Conservation (phyloP, 2,113 vertebrate genomes). For the Callaeas wilsoni region DNA sequence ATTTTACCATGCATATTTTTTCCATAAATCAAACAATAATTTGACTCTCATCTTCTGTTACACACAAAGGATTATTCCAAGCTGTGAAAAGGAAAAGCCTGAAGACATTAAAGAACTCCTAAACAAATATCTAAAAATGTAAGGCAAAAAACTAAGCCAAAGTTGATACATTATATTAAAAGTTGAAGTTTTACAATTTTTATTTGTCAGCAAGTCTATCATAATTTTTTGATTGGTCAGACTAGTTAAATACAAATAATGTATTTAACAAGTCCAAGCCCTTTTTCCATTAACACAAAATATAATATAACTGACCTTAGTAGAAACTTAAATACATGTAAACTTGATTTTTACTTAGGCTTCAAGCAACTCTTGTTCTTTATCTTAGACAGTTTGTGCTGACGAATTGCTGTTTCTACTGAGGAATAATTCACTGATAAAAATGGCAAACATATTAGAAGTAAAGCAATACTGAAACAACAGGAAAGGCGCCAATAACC, state of each 20-base stretch:
- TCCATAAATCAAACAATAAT: background rate
- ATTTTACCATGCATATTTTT: background rate
- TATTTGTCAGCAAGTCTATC: background rate
- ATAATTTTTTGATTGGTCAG: background rate
- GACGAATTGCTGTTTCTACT: background rate
- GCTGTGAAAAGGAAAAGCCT: background rate
- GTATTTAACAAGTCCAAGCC: background rate
- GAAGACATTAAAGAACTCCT: background rate
- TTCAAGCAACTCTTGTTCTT: background rate
- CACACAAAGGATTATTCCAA: background rate
- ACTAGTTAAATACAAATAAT: background rate
- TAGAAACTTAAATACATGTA: background rate
- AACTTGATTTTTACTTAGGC: background rate
- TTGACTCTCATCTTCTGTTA: background rate
- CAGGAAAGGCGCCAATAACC: background rate
- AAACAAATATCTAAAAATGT: background rate
- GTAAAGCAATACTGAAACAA: background rate
- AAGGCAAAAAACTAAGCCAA: background rate
- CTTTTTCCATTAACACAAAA: background rate
- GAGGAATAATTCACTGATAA: background rate
- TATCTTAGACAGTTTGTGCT: background rate
- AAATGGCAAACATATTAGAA: background rate
- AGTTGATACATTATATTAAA: background rate
- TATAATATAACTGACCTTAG: background rate
- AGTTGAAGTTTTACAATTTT: background rate